Evolutionary conservation across 2,113 vertebrate genomes (phyloP).

Genomic region (Oceanodroma tethys): DNA sequence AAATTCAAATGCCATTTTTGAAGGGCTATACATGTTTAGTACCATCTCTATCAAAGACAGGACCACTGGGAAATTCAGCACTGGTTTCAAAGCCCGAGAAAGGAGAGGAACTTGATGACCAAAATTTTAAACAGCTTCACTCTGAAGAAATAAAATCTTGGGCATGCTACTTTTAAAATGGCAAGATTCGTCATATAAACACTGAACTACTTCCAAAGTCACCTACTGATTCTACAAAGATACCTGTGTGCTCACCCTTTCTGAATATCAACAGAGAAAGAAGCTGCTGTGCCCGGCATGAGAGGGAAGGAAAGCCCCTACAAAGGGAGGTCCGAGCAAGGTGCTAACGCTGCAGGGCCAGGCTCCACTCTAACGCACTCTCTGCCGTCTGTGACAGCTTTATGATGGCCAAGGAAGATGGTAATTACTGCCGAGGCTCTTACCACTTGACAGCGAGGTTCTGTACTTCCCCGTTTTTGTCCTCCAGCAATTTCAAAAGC

Average conservation of each 20-base stretch:
- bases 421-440: not conserved
- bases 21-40: not conserved
- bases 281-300: not conserved
- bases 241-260: not conserved
- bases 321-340: not conserved
- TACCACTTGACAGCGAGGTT: constrained; percentile 95
- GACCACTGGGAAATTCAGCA: not conserved
- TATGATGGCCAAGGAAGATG: fast-evolving
- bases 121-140: not conserved
- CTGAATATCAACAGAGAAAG: too few relatives aligned
- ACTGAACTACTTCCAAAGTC: not conserved
- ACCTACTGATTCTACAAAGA: not conserved
- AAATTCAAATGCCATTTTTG: not conserved
- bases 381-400: not conserved
- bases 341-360: not conserved
- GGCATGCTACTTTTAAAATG: not conserved
- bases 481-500: constrained; percentile 89
- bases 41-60: not conserved
- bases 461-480: constrained; percentile 95
- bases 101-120: not conserved
- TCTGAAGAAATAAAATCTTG: not conserved
- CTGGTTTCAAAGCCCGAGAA: not conserved
- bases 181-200: not conserved
- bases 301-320: not conserved
- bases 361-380: fast-evolving